Evolutionary conservation across 2,888 invertebrate genomes (phyloP).

Genomic region (Pseudanteris insignis): DNA sequence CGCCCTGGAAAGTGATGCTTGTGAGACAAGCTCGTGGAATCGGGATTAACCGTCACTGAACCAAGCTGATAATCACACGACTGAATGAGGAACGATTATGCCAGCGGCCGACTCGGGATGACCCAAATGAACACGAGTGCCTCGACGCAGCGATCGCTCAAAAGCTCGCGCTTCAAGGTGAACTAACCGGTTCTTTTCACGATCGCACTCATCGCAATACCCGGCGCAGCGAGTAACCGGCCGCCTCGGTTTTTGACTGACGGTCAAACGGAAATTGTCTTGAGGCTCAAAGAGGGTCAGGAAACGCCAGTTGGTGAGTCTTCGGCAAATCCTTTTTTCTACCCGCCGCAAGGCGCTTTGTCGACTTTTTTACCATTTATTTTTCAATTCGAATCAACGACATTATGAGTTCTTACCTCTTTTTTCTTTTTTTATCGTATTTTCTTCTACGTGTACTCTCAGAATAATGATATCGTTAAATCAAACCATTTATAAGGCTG

Average conservation of each 20-base stretch:
- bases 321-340: slow-evolving; percentile 8
- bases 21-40: too few relatives aligned
- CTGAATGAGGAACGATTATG: slow-evolving; percentile 40
- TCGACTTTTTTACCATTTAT: too few relatives aligned
- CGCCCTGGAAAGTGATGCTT: too few relatives aligned
- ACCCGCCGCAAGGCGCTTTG: not conserved
- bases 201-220: slow-evolving; percentile 46
- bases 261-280: slow-evolving; percentile 89
- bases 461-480: too few relatives aligned
- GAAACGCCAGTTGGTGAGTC: slow-evolving; percentile 85
- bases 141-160: slow-evolving; percentile 23
- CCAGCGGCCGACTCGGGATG: slow-evolving; percentile 50
- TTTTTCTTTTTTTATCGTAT: too few relatives aligned
- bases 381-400: too few relatives aligned
- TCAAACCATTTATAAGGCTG: too few relatives aligned
- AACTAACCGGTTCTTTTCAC: slow-evolving; percentile 43
- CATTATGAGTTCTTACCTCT: too few relatives aligned
- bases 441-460: not conserved
- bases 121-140: slow-evolving; percentile 36
- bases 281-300: slow-evolving; percentile 86
- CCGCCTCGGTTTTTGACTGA: slow-evolving; percentile 85
- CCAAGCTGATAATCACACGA: too few relatives aligned
- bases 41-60: too few relatives aligned
- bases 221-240: slow-evolving; percentile 71
- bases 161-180: slow-evolving; percentile 48